Conservation (phyloP, 37 sponge, comb jelly and placozoan genomes). For the Beroe forskalii region DNA sequence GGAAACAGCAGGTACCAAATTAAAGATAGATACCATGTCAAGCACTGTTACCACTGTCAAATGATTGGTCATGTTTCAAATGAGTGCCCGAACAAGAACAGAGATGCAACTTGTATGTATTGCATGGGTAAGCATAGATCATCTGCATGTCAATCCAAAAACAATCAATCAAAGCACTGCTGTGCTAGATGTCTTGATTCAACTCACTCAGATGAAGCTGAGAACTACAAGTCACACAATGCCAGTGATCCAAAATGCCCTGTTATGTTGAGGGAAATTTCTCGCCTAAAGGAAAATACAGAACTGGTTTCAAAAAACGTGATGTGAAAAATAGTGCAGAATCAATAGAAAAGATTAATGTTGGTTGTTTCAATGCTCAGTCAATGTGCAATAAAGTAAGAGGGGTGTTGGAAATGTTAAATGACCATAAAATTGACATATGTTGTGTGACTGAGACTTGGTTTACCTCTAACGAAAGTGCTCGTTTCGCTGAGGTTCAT, state of each 20-base stretch:
- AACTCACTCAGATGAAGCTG: background rate
- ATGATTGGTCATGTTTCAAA: no score
- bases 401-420: background rate
- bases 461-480: background rate
- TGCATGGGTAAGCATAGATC: no score
- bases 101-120: no score
- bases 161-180: no score
- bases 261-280: background rate
- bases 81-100: no score
- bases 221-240: background rate
- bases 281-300: background rate
- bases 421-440: no score
- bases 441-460: slow-evolving; percentile 19
- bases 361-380: background rate
- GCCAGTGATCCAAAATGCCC: background rate
- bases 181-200: background rate
- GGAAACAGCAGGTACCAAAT: no score
- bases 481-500: background rate
- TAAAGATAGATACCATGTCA: no score
- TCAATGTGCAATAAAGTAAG: background rate
- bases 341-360: background rate
- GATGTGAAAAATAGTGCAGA: background rate
- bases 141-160: no score
- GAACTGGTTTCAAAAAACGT: background rate
- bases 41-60: no score